Percentiles rank a stretch among this genome's conserved stretches.
Evolutionary conservation across 2,113 vertebrate species (phyloP).

Genomic region (Labrus mixtus): DNA sequence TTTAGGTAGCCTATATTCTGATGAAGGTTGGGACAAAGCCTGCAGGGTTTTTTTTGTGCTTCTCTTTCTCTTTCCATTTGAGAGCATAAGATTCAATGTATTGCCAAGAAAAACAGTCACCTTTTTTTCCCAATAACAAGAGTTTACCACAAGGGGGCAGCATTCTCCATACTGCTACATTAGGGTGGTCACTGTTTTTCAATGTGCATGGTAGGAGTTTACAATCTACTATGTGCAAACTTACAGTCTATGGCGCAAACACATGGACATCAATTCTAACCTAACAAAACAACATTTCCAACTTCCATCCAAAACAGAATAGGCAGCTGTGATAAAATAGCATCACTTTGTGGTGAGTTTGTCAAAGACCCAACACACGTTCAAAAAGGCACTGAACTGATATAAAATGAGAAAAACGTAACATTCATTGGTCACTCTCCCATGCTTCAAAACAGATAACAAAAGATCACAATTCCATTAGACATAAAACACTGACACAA

Average conservation of each 20-base stretch:
- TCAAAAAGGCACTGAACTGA: background rate
- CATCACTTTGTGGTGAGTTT: background rate
- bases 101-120: background rate
- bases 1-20: too few species aligned
- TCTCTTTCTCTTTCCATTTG: too few species aligned
- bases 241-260: too few species aligned
- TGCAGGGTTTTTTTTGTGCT: too few species aligned
- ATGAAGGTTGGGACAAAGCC: too few species aligned
- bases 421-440: background rate
- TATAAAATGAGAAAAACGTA: background rate
- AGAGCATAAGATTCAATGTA: too few species aligned
- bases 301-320: background rate
- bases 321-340: background rate
- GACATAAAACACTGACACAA: background rate
- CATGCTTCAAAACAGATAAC: background rate
- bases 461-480: background rate
- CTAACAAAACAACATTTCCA: background rate
- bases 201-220: too few species aligned
- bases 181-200: background rate
- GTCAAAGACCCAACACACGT: background rate
- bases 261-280: background rate
- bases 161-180: background rate
- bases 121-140: background rate
- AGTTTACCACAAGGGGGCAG: constrained; percentile 49
- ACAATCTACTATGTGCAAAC: background rate